Evolutionary conservation across 1,140 invertebrate genomes (phyloP).

Genomic region (Maniola jurtina): DNA sequence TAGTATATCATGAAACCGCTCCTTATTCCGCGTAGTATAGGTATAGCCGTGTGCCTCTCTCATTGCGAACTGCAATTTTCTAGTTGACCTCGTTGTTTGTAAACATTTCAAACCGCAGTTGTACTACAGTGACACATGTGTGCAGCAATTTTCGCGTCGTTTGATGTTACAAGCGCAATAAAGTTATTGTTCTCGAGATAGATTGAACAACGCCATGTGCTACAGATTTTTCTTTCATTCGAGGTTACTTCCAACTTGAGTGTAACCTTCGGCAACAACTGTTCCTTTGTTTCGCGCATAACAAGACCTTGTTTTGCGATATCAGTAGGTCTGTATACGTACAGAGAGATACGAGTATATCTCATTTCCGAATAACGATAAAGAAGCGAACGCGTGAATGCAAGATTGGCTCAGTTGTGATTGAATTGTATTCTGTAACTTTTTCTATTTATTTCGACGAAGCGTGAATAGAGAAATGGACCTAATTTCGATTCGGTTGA

Average conservation of each 20-base stretch:
- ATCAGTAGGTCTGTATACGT: conserved; percentile 15
- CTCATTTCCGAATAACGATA: conserved; percentile 43
- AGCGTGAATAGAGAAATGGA: conserved; percentile 43
- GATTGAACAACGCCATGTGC: conserved; percentile 32
- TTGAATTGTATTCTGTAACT: conserved; percentile 47
- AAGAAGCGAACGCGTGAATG: conserved; percentile 27
- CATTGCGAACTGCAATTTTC: conserved; percentile 42
- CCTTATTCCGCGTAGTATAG: neutral
- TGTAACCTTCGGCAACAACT: conserved; percentile 37
- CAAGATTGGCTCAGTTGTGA: conserved; percentile 43
- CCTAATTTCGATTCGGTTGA: conserved; percentile 62
- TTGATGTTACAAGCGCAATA: conserved; percentile 42
- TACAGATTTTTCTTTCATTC: conserved; percentile 41
- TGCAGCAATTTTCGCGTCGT: conserved; percentile 41
- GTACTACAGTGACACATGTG: conserved; percentile 48
- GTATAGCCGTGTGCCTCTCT: conserved; percentile 1
- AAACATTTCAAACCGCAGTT: conserved; percentile 35
- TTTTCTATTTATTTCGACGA: conserved; percentile 51
- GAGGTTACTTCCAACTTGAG: conserved; percentile 37
- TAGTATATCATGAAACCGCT: neutral
- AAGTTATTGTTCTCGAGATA: conserved; percentile 56
- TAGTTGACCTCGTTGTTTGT: conserved; percentile 45
- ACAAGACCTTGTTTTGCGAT: conserved; percentile 30
- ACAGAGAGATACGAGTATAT: conserved; percentile 11
- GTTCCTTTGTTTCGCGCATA: conserved; percentile 48